Conservation (phyloP, 2,113 vertebrate genomes). For the Lepus americanus region DNA sequence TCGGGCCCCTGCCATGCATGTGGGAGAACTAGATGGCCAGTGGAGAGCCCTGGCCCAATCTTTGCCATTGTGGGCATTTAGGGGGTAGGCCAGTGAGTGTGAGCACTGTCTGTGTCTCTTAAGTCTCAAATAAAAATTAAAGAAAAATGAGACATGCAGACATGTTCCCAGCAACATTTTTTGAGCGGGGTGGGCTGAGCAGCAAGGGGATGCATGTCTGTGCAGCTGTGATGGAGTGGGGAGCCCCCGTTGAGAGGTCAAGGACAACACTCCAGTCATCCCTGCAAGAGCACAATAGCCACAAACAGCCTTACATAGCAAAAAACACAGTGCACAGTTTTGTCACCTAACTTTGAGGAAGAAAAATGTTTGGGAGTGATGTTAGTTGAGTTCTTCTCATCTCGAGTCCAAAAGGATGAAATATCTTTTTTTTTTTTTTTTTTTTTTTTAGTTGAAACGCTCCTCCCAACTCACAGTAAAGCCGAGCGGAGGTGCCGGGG, state of each 20-base stretch:
- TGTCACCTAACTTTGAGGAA: background rate
- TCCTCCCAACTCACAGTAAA: background rate
- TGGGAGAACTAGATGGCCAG: no score
- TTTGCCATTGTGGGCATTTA: no score
- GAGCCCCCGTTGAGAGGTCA: background rate
- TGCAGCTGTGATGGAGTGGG: background rate
- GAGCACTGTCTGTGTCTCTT: no score
- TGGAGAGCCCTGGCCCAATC: no score
- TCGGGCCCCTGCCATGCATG: no score
- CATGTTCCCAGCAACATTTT: background rate
- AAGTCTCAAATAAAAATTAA: no score
- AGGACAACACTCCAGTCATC: background rate
- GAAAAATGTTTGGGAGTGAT: background rate
- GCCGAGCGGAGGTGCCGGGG: background rate
- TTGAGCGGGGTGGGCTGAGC: background rate
- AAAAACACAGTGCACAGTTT: background rate
- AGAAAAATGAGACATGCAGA: conserved; percentile 12
- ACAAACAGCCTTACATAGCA: background rate
- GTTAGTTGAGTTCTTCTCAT: background rate
- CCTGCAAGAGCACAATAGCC: background rate
- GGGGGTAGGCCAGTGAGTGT: no score
- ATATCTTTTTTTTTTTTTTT: background rate
- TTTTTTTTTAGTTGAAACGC: conserved; percentile 24
- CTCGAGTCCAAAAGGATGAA: conserved; percentile 16
- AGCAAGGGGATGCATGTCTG: background rate